Base-by-base conservation (phyloP, 2,888 invertebrate species). In the Zonitis immaculata region DNA sequence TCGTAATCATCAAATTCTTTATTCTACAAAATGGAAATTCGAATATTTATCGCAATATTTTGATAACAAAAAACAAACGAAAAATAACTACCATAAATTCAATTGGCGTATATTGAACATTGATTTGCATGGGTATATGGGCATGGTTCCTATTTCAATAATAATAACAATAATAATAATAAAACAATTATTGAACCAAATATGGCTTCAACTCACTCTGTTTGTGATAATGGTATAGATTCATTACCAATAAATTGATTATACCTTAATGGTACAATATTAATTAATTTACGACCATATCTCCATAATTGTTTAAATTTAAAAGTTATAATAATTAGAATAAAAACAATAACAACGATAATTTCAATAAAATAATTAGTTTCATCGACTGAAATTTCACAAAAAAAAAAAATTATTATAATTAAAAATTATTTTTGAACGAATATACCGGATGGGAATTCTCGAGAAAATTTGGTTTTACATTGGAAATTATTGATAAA, bases 1-100 rank as follows among this genome's bases (percentile, higher is more conserved):
- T 73, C 73, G 43, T 64, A 72, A 11, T 63, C 49, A 56, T 73
- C 73, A 25, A 51, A 47, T 9, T 32, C 42, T 8, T 61, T 63
- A n/a, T 59, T 58, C 63, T 63, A 32, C n/a, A 60, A 49, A 49
- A 32, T 18, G 27, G 14, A 3, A 44, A 11, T 7, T 42, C 28
- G 20, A 18, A 7, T 18, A 32, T n/a, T n/a, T n/a, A 8, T 14
- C 18, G 25, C 25, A 25, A 25, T 6, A 5, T 25, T 25, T 32
- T 32, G 12, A 7, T 12, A 2, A 2, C 12, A 35, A 35, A 16
- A 7, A 35, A 16, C 2, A 16, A 7, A 8, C 2, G 5, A n/a
- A 16, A 18, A n/a, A 4, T 11, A 11, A 47, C 28, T 20, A 54
- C 54, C 48, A 30, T 26, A 48, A 51, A 47, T 48, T 51, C 54